A percentile compares a stretch with the other conserved stretches of the same genome.
These are phyloP conservation scores for Sialia sialis DNA, from an alignment of 2,113 vertebrate species.

Conservation along the genomic window DNA sequence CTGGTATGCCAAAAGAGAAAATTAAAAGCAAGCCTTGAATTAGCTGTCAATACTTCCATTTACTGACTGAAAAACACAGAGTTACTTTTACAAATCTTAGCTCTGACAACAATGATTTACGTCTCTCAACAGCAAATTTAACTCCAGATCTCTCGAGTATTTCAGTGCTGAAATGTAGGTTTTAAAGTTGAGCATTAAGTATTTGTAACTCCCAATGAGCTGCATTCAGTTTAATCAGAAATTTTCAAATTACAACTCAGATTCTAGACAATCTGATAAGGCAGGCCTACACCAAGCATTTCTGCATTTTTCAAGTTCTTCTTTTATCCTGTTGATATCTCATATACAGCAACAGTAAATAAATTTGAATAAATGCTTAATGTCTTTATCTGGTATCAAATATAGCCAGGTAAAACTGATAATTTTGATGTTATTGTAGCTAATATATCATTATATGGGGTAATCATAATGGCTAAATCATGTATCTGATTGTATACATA, in stretches of 20 bases:
- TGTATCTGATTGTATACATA: neutral
- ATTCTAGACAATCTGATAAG: neutral
- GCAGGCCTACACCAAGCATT: neutral
- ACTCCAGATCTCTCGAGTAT: neutral
- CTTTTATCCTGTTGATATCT: neutral
- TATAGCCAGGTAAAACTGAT: neutral
- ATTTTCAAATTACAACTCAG: neutral
- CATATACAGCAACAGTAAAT: neutral
- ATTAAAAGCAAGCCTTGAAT: neutral
- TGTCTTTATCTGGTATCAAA: neutral
- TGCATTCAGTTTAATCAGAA: neutral
- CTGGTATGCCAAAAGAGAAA: neutral
- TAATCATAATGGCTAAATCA: neutral
- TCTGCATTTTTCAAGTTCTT: neutral
- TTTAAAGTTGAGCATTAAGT: neutral
- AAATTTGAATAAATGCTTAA: neutral
- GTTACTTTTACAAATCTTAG: neutral
- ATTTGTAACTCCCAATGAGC: neutral
- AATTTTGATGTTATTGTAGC: neutral
- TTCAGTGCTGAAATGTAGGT: neutral
- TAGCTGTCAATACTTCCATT: neutral
- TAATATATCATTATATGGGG: neutral
- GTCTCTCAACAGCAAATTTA: neutral
- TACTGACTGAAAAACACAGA: neutral
- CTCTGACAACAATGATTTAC: neutral